Conservation (phyloP, 2,888 invertebrate genomes). For the Deroplatys truncata region DNA sequence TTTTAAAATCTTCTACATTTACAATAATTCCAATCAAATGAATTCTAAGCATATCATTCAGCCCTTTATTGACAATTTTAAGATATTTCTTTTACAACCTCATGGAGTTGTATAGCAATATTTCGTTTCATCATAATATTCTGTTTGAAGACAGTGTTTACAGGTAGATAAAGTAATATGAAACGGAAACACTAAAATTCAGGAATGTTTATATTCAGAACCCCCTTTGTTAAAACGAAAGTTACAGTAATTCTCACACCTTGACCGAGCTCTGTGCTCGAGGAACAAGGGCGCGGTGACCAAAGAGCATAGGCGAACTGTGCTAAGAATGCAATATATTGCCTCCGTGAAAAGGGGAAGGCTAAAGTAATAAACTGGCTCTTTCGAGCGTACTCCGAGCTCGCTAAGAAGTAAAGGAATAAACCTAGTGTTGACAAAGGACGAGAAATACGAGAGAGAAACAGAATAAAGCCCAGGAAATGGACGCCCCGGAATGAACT, state of each 20-base stretch:
- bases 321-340: neutral
- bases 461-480: neutral
- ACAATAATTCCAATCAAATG: too few relatives aligned
- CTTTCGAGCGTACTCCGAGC: neutral
- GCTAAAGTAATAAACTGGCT: neutral
- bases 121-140: too few relatives aligned
- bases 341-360: neutral
- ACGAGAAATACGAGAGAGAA: neutral
- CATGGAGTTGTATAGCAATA: too few relatives aligned
- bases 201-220: too few relatives aligned
- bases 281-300: neutral
- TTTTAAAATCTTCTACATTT: too few relatives aligned
- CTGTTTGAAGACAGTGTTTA: too few relatives aligned
- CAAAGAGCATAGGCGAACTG: neutral
- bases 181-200: too few relatives aligned
- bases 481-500: neutral
- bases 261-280: neutral
- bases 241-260: neutral
- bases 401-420: neutral
- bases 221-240: too few relatives aligned
- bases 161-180: too few relatives aligned
- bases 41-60: too few relatives aligned
- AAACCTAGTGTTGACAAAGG: slow-evolving; percentile 1
- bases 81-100: too few relatives aligned
- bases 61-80: too few relatives aligned